Percentiles rank a stretch among this genome's conserved stretches.
Conservation (phyloP, 2,888 invertebrate genomes). For the Escarpia spicata region DNA sequence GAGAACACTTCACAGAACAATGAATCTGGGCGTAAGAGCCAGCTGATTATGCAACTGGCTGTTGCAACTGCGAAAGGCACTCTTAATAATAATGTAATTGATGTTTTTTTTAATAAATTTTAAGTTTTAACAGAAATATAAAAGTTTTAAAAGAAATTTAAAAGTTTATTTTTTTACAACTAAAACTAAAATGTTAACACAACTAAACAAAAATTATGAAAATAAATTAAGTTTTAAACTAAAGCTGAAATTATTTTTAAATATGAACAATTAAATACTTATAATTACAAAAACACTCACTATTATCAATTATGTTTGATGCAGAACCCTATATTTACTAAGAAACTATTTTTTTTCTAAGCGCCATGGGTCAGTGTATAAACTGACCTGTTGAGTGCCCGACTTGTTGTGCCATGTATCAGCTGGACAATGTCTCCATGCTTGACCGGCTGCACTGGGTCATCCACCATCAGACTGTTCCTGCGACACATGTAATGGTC, state of each 20-base stretch:
- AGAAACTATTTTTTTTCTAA: neutral
- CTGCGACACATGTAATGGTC: constrained; percentile 38
- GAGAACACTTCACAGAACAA: too few species aligned
- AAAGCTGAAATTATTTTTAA: neutral
- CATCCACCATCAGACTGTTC: constrained; percentile 78
- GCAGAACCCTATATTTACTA: neutral
- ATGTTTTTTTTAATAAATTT: too few species aligned
- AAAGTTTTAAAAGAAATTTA: too few species aligned
- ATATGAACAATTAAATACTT: neutral
- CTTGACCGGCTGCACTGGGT: constrained; percentile 81
- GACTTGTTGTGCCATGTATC: constrained; percentile 91
- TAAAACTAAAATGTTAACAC: too few species aligned
- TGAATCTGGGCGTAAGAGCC: too few species aligned
- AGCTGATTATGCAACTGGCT: too few species aligned
- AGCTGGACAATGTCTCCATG: constrained; percentile 93
- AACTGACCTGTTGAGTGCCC: constrained; percentile 80
- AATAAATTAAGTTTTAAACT: neutral
- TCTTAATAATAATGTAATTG: too few species aligned
- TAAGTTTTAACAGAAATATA: too few species aligned
- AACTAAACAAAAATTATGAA: too few species aligned
- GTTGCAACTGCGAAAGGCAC: too few species aligned
- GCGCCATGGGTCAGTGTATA: neutral
- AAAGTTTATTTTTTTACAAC: too few species aligned
- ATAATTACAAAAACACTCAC: neutral
- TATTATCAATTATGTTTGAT: neutral